A percentile compares a stretch with the other conserved stretches of the same genome.
phyloP scores from a whole-genome alignment of 2,888 invertebrate species.

The Agrilus cyanescens region DNA sequence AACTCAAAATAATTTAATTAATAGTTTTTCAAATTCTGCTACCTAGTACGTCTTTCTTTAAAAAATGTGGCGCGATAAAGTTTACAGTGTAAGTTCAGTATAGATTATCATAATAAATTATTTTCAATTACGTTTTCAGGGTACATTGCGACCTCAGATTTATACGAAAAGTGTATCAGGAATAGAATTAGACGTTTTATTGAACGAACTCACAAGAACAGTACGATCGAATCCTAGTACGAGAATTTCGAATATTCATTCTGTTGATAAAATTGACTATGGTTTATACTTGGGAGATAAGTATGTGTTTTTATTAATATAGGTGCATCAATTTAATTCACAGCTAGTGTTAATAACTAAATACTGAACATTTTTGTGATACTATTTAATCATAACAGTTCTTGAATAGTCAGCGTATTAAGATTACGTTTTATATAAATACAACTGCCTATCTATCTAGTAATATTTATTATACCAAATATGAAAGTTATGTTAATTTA shows the following conservation, averaged over 20 bases:
- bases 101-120: neutral
- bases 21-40: no score
- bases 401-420: no score
- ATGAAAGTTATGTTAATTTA: neutral
- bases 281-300: conserved; percentile 26
- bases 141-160: conserved; percentile 22
- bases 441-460: no score
- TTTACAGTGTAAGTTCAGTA: conserved; percentile 16
- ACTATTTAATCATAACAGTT: no score
- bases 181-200: conserved; percentile 20
- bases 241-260: conserved; percentile 23
- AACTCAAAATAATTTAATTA: no score
- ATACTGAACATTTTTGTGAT: neutral
- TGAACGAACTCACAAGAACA: conserved; percentile 20
- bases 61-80: conserved; percentile 19
- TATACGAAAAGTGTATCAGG: conserved; percentile 17
- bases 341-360: neutral
- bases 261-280: conserved; percentile 23
- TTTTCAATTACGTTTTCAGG: conserved; percentile 16
- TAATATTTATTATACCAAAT: neutral
- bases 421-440: no score
- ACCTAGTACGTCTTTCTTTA: neutral
- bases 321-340: neutral
- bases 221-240: conserved; percentile 17
- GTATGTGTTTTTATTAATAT: conserved; percentile 16